Evolutionary conservation across 2,888 invertebrate genomes (phyloP), one percentile per base, ranked within the genome.

Genomic region (Uropetala carovei): DNA sequence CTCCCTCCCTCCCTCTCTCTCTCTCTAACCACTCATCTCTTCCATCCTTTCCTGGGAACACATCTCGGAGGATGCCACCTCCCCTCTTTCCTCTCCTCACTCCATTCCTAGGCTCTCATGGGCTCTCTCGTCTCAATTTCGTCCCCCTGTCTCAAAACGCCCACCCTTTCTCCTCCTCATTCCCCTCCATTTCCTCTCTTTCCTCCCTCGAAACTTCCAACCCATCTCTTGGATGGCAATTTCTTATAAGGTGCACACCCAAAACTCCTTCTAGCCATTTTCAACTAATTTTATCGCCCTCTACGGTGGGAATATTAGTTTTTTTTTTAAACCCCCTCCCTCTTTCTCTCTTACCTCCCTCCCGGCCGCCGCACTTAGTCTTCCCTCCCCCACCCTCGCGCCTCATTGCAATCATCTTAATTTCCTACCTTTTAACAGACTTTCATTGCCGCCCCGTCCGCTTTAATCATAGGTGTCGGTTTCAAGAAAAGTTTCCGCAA

Each of bases 401-500:
- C n/a, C 27, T 27, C 13, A 13, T 86, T 9, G 86, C 30, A 58
- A 86, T 60, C 86, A 27, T 60, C 60, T 30, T 30, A 86, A 86
- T 59, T 64, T 9, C 86, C 86, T 60, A n/a, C 86, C 86, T 86
- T 43, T 60, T 64, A 60, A 8, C 22, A 89, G 64, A 43, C 89
- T 60, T 86, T 64, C 59, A 14, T 60, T 27, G 22, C 59, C 58
- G n/a, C 27, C 22, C 59, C 85, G 59, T 86, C 60, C 60, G 64
- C 89, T 43, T 89, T 89, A 89, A 89, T 89, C 89, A 89, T 68
- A 89, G 89, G 89, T 89, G 89, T 89, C 64, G 68, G 89, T 89
- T 89, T 89, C 89, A 13, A 89, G 89, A 64, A 64, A 64, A 43
- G 60, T 14, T 89, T 89, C 89, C 64, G 68, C 64, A 89, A 89